Conservation (phyloP, 2,797 vertebrate species). For the Darevskia mixta region DNA sequence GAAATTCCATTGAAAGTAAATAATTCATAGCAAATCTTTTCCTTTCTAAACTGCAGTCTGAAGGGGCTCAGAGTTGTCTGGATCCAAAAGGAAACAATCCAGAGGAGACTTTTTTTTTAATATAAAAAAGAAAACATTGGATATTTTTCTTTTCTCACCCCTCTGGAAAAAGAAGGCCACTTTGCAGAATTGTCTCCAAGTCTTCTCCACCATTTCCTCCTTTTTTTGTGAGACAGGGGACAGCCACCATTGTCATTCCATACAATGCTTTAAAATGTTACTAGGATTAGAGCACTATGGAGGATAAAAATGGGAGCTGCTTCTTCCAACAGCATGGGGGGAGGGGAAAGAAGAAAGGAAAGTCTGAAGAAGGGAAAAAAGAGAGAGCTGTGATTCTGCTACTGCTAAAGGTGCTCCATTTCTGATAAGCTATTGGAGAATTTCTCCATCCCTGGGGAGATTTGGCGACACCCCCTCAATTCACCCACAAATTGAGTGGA, state of each 20-base stretch:
- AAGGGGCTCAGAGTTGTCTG: background rate
- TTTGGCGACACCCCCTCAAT: background rate
- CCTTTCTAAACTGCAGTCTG: background rate
- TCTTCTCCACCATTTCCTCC: background rate
- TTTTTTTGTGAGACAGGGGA: no score
- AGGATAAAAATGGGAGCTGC: background rate
- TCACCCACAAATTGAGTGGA: background rate
- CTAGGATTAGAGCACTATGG: background rate
- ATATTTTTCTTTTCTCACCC: background rate
- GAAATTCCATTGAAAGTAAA: constrained; percentile 17
- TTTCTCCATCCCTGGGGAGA: background rate
- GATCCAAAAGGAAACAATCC: background rate
- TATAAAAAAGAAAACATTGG: background rate
- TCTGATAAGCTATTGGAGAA: background rate
- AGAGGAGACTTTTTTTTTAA: background rate
- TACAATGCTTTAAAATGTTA: background rate
- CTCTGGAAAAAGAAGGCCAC: background rate
- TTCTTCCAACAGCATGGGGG: no score
- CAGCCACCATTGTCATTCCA: background rate
- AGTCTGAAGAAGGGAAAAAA: background rate
- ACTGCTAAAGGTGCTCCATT: background rate
- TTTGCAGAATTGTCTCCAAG: background rate
- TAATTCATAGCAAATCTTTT: constrained; percentile 22
- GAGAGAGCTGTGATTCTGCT: background rate
- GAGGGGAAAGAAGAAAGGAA: no score